These are phyloP conservation scores for Sebastes jordani DNA, from an alignment of 2,797 vertebrate genomes.

Conservation along the genomic window DNA sequence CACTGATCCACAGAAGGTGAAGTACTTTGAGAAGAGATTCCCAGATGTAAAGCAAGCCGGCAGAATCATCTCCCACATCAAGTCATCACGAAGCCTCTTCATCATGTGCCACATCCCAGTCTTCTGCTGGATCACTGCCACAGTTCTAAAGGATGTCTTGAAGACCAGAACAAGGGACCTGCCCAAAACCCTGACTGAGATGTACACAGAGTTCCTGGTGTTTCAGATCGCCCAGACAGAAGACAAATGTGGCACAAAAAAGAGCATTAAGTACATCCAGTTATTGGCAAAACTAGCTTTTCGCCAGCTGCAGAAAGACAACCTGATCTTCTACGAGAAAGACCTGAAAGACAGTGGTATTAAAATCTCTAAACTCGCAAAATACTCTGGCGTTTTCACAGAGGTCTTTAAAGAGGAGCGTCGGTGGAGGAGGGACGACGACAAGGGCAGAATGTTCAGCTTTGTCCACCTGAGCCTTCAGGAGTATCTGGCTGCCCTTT, in stretches of 20 bases:
- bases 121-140: conserved; percentile 34
- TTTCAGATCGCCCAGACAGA: conserved; percentile 1
- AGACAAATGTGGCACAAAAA: background rate
- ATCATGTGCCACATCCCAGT: conserved; percentile 41
- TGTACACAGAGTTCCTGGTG: conserved; percentile 29
- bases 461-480: conserved; percentile 25
- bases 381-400: conserved; percentile 29
- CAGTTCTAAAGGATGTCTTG: conserved; percentile 2
- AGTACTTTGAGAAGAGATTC: background rate
- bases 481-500: conserved; percentile 34
- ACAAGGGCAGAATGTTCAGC: conserved; percentile 1
- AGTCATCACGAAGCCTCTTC: background rate
- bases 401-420: conserved; percentile 10
- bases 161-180: background rate
- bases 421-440: background rate
- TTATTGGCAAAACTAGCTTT: conserved; percentile 24
- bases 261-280: background rate
- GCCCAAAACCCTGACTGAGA: conserved; percentile 21
- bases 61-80: background rate
- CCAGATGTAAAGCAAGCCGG: background rate
- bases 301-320: conserved; percentile 2
- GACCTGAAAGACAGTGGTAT: conserved; percentile 15
- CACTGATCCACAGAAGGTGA: conserved; percentile 7
- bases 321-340: conserved; percentile 22
- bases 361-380: background rate